Percentiles rank a stretch among this genome's conserved stretches.
Conservation (phyloP, 2,888 invertebrate genomes). For the Aleiodes leptofemur region DNA sequence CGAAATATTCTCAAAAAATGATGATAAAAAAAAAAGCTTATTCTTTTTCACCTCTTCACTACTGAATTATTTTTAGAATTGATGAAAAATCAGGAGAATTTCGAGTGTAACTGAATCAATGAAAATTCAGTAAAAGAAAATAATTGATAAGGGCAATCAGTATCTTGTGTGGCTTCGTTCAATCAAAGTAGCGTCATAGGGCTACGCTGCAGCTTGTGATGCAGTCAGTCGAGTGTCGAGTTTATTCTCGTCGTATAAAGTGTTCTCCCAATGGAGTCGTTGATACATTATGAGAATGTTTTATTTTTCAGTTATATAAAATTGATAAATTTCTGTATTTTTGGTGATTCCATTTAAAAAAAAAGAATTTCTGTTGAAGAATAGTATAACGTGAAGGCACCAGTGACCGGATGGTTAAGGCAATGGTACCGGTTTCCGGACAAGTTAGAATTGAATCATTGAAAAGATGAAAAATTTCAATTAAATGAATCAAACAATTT, state of each 20-base stretch:
- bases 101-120: background rate
- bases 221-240: constrained; percentile 15
- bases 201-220: constrained; percentile 13
- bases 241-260: constrained; percentile 11
- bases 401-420: too few relatives aligned
- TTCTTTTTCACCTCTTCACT: too few relatives aligned
- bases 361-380: too few relatives aligned
- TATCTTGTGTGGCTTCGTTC: constrained; percentile 19
- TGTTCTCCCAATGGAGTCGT: background rate
- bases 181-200: constrained; percentile 25
- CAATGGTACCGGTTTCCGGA: too few relatives aligned
- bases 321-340: too few relatives aligned
- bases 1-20: too few relatives aligned
- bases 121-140: background rate
- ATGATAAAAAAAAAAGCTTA: too few relatives aligned
- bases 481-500: too few relatives aligned
- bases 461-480: too few relatives aligned
- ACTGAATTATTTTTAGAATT: background rate
- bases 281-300: background rate
- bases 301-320: background rate
- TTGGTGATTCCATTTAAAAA: too few relatives aligned
- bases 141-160: constrained; percentile 22
- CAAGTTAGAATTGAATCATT: too few relatives aligned
- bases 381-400: too few relatives aligned
- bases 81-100: background rate